Evolutionary conservation across 2,888 invertebrate genomes (phyloP), one percentile per base, ranked within the genome.

Genomic region (Drosophila paranaensis): DNA sequence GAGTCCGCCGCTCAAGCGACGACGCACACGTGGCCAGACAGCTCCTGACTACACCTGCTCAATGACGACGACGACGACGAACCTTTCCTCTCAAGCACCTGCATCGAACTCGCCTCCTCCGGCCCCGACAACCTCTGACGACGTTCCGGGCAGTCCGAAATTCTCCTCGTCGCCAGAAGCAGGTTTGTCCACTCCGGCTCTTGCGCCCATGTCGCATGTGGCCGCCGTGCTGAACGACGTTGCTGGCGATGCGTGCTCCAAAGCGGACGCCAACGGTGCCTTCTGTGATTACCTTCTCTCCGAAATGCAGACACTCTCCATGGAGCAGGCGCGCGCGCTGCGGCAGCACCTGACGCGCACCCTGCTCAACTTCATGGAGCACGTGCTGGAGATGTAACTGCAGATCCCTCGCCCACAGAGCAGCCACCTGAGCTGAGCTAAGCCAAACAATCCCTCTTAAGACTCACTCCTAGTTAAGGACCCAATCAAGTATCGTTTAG

Each of bases 241-340:
- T 2, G 40, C 1, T 16, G 54, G 27, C 6, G 54, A 40, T 16
- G 30, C 25, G 14, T 30, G 30, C 55, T 55, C 42, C 43, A 45
- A 40, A 3, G 2, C 43, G n/a, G 39, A 62, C 20, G 45, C 55
- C 20, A 62, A 62, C 10, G 30, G 20, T 6, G 30, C 55, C 0
- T 62, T 62, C 30, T 62, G 62, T 53, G 62, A 62, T 8, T 62
- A 62, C 14, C 40, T 62, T 1, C 11, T 55, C 20, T 39, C 37
- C 2, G 62, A 62, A n/a, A 30, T 62, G 55, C 55, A 16, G 40
- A 25, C 62, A 1, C 55, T 62, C 6, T 33, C 62, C 35, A 33
- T 20, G 30, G 25, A 45, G n/a, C 25, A 62, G 20, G 62, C 62
- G 11, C 46, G 62, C 4, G 33, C 25, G 2, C 25, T 62, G 6